Base-by-base conservation (phyloP, 2,888 invertebrate species). In the Brenthis ino region DNA sequence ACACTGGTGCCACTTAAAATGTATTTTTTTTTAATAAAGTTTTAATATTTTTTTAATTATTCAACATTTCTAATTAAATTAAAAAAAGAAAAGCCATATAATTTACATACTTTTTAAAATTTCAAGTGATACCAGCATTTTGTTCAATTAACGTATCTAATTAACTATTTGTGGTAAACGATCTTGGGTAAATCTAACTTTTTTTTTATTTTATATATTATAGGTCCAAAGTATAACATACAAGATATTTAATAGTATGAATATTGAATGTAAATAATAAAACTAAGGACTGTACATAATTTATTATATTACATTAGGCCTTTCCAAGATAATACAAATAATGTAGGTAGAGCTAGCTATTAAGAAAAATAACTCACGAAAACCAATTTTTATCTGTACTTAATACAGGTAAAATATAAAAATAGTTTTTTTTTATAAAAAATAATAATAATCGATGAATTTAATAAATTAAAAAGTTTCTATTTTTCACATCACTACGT, bases 241-340 rank as follows among this genome's bases (percentile, higher is more conserved):
- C 14, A 48, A 16, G 24, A 28, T 16, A 65, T 20, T 4, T 58
- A 53, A 48, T 58, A 16, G 24, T 43, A 43, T 43, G 37, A 43
- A 43, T 33, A 51, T 47, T 51, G 53, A 56, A 16, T 20, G 37
- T 50, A 66, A 67, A 68, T 24, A 56, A 64, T 65, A 70, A 56
- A 68, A 54, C 61, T 56, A 71, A 54, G 43, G 16, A 58, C 71
- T 71, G 63, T 71, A 71, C 71, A 71, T 58, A 68, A 57, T 68
- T 64, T 71, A 69, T 58, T 57, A 64, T 50, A 71, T 47, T 58
- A 64, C 12, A 64, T 71, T 71, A 71, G 71, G 71, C 71, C 71
- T 51, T 63, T 56, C 55, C 16, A 55, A 60, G 12, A 58, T 33
- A 60, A 43, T 57, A 43, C 20, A 58, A 47, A 14, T 24, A 28